Base-by-base conservation (phyloP, 2,113 vertebrate species). In the Tychaedon coryphoeus region DNA sequence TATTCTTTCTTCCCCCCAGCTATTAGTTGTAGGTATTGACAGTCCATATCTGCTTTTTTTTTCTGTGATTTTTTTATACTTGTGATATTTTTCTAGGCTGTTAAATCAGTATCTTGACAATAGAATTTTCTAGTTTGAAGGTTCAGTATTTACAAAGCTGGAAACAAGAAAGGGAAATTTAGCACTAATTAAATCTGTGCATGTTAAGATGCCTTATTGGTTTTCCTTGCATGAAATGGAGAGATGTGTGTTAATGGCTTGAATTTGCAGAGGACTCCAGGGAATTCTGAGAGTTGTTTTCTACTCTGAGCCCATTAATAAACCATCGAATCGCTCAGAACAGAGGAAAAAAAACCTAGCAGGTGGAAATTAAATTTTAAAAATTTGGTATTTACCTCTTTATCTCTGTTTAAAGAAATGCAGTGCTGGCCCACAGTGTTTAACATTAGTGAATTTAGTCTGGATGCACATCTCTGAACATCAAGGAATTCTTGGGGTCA, bases 281-380 rank as follows among this genome's bases (percentile, higher is more conserved):
- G 88, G 79, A 94, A 66, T 92, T 90, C 64, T 70, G 58, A 88
- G 71, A 70, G 25, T 85, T 92, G 57, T 82, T 95, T 85, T 69
- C 71, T 90, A 15, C 79, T 72, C 92, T 83, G 38, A 19, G 62
- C 45, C 71, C 88, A 86, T 90, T 83, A 86, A 93, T 65, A 95
- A 90, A 85, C 36, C 64, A 93, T 38, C 31, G 75, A 73, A 66
- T 88, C 0, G 0, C 50, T 70, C 45, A 58, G 17, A 86, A 67
- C 26, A 90, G 38, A 73, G 72, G 62, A 40, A 61, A 73, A 17
- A 76, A 76, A 92, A 70, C 26, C 19, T 62, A 86, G 26, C 54
- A 88, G 64, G 72, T 72, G 48, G 47, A 93, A 90, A 91, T 85
- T 7, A 71, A 64, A 64, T 86, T 67, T 17, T 3, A 60, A 94